Conservation (phyloP, 2,888 invertebrate genomes). For the Archips xylosteana region DNA sequence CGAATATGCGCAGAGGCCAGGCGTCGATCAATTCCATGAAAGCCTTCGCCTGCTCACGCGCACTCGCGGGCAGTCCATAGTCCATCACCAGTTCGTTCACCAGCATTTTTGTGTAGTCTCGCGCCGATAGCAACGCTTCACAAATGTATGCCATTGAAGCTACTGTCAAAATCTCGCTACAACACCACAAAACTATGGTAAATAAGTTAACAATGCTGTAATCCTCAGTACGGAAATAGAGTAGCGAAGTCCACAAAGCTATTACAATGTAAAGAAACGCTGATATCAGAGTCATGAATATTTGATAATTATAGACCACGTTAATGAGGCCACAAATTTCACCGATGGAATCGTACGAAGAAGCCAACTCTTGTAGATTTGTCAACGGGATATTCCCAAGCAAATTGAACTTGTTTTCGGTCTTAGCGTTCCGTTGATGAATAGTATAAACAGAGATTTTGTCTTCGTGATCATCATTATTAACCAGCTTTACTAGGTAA, state of each 20-base stretch:
- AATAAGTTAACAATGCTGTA: slow-evolving; percentile 4
- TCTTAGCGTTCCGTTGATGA: slow-evolving; percentile 1
- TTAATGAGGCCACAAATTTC: slow-evolving; percentile 34
- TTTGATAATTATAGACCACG: slow-evolving; percentile 38
- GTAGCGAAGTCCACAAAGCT: slow-evolving; percentile 41
- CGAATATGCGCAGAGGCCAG: slow-evolving; percentile 52
- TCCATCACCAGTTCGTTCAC: slow-evolving; percentile 43
- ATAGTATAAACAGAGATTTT: slow-evolving; percentile 15
- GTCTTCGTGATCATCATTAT: background rate
- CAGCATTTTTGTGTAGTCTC: slow-evolving; percentile 36
- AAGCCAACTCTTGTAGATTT: slow-evolving; percentile 36
- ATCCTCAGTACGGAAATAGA: slow-evolving; percentile 16
- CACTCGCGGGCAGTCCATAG: slow-evolving; percentile 30
- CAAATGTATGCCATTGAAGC: slow-evolving; percentile 32
- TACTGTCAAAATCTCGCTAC: slow-evolving; percentile 23
- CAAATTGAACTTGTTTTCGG: slow-evolving; percentile 31
- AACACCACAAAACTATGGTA: slow-evolving; percentile 30
- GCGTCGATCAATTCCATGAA: slow-evolving; percentile 41
- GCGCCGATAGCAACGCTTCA: slow-evolving; percentile 23
- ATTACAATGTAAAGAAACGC: slow-evolving; percentile 38
- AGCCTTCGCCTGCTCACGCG: slow-evolving; percentile 38
- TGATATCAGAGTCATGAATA: slow-evolving; percentile 36
- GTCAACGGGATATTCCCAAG: background rate
- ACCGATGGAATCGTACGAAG: slow-evolving; percentile 38
- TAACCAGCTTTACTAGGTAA: background rate